These are phyloP conservation scores for Haliclystus octoradiatus DNA, from an alignment of 30 jellyfish, hydroid and myxozoan genomes.

Conservation along the genomic window DNA sequence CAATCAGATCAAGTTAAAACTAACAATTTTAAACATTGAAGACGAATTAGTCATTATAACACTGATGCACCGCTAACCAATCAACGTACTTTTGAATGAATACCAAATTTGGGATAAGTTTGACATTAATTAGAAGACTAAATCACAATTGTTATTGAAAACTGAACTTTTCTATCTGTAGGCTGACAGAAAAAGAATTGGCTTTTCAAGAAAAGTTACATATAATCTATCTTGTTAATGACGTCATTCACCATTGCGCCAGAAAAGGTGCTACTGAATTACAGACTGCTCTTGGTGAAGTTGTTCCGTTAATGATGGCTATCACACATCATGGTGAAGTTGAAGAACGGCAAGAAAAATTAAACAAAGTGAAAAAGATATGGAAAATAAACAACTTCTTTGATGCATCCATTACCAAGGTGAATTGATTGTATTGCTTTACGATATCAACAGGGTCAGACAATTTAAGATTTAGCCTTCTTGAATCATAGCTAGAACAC, in stretches of 20 bases:
- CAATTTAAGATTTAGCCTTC: too few species aligned
- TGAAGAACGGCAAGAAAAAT: slow-evolving; percentile 55
- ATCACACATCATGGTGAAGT: slow-evolving; percentile 52
- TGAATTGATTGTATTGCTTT: slow-evolving; percentile 3
- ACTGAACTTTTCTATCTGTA: too few species aligned
- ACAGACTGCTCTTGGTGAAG: slow-evolving; percentile 60
- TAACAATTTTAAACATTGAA: too few species aligned
- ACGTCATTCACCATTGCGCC: slow-evolving; percentile 84
- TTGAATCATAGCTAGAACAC: too few species aligned
- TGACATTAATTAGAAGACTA: too few species aligned
- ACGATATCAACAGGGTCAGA: too few species aligned
- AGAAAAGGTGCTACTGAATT: slow-evolving; percentile 66
- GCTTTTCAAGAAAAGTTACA: slow-evolving; percentile 70
- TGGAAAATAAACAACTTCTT: slow-evolving; percentile 84
- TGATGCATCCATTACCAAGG: slow-evolving; percentile 57
- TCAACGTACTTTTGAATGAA: too few species aligned
- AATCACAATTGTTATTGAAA: too few species aligned
- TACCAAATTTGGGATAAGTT: too few species aligned
- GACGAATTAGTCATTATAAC: too few species aligned
- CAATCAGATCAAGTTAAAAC: too few species aligned
- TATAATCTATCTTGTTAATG: slow-evolving; percentile 70
- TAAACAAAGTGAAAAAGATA: slow-evolving; percentile 65
- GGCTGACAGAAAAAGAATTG: slow-evolving; percentile 33
- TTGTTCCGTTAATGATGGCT: slow-evolving; percentile 50
- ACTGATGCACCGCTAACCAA: too few species aligned